Evolutionary conservation across 2,888 invertebrate genomes (phyloP).

Genomic region (Aphrophora alni): DNA sequence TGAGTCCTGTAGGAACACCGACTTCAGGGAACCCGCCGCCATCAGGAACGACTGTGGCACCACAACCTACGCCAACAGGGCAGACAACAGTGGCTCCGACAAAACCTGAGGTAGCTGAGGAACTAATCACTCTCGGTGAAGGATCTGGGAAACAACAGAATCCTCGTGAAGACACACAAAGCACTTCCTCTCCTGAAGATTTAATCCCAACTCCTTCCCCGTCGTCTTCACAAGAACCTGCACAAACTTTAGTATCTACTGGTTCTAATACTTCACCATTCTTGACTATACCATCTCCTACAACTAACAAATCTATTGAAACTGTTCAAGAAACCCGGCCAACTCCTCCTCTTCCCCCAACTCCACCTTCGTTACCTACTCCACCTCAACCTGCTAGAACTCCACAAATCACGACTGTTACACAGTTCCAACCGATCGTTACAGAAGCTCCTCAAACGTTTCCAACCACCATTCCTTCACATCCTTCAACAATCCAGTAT

Average conservation of each 20-base stretch:
- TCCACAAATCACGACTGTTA: constrained; percentile 55
- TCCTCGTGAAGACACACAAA: constrained; percentile 25
- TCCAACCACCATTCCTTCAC: constrained; percentile 52
- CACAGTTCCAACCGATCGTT: constrained; percentile 53
- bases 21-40: neutral
- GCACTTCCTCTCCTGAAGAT: constrained; percentile 23
- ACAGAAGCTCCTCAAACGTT: constrained; percentile 56
- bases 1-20: neutral
- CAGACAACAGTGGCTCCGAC: neutral
- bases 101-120: constrained; percentile 10
- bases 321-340: constrained; percentile 25
- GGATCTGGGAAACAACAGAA: constrained; percentile 32
- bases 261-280: constrained; percentile 47
- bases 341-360: constrained; percentile 34
- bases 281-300: constrained; percentile 26
- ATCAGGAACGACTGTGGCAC: constrained; percentile 44
- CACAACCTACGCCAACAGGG: constrained; percentile 52
- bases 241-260: constrained; percentile 45
- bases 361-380: constrained; percentile 12
- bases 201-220: constrained; percentile 1
- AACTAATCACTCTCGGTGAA: constrained; percentile 55
- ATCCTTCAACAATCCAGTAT: constrained; percentile 54
- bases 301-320: constrained; percentile 29
- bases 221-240: constrained; percentile 22
- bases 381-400: constrained; percentile 36